These are phyloP conservation scores for Chrysomela aeneicollis DNA, from an alignment of 2,888 invertebrate species.

Conservation along the genomic window DNA sequence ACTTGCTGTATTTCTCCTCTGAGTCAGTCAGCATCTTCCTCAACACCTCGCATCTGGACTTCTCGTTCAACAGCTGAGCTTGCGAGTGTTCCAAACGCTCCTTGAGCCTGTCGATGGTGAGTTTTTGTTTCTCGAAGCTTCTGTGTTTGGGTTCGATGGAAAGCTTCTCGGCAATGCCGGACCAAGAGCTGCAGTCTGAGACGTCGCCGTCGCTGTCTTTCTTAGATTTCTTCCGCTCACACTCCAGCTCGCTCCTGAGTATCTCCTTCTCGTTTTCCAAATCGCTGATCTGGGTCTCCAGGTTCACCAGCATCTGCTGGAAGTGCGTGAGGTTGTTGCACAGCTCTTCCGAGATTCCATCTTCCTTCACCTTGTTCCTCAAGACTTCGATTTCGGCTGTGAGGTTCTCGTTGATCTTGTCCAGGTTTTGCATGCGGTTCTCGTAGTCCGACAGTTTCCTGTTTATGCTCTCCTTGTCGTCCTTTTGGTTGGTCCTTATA, in stretches of 20 bases:
- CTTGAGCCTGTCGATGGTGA: conserved; percentile 40
- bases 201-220: conserved; percentile 13
- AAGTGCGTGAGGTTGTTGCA: conserved; percentile 19
- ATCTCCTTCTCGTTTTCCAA: conserved; percentile 28
- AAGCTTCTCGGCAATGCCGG: conserved; percentile 11
- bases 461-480: conserved; percentile 27
- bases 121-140: conserved; percentile 43
- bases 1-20: conserved; percentile 10
- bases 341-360: conserved; percentile 16
- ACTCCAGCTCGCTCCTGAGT: conserved; percentile 23
- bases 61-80: conserved; percentile 25
- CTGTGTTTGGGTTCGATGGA: conserved; percentile 19
- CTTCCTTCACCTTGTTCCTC: conserved; percentile 20
- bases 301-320: conserved; percentile 20
- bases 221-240: conserved; percentile 18
- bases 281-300: conserved; percentile 23
- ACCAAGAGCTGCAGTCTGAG: conserved; percentile 24
- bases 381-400: conserved; percentile 16
- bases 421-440: conserved; percentile 25
- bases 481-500: conserved; percentile 28
- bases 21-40: conserved; percentile 7
- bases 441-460: conserved; percentile 26
- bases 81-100: conserved; percentile 29
- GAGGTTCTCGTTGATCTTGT: conserved; percentile 29
- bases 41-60: conserved; percentile 17